Percentiles rank a stretch among this genome's conserved stretches.
Conservation (phyloP, 2,797 vertebrate genomes). For the Neostethus bicornis region DNA sequence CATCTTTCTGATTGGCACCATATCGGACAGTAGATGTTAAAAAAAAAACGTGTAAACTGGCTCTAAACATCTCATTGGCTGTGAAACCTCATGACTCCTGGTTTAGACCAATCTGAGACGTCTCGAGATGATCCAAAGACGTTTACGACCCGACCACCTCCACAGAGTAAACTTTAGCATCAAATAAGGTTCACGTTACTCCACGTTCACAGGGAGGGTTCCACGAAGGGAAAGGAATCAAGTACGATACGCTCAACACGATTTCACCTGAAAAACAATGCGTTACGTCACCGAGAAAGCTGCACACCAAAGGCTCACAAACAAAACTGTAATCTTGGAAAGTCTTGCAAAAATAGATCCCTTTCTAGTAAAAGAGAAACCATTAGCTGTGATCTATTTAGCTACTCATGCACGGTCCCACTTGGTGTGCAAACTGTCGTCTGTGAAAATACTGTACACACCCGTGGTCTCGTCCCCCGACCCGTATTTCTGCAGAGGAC, state of each 20-base stretch:
- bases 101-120: slow-evolving; percentile 35
- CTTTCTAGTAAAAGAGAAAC: slow-evolving; percentile 68
- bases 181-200: slow-evolving; percentile 71
- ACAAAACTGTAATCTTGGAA: slow-evolving; percentile 63
- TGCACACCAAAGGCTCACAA: slow-evolving; percentile 74
- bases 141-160: slow-evolving; percentile 65
- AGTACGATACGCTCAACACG: slow-evolving; percentile 72
- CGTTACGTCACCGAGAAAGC: slow-evolving; percentile 69
- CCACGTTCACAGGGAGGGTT: slow-evolving; percentile 75
- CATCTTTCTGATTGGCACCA: no score
- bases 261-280: slow-evolving; percentile 75
- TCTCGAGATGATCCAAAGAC: slow-evolving; percentile 69
- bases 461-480: slow-evolving; percentile 36
- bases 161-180: slow-evolving; percentile 63
- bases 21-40: no score
- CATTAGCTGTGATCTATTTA: slow-evolving; percentile 49
- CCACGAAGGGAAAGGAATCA: slow-evolving; percentile 70
- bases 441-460: slow-evolving; percentile 52
- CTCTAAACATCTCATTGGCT: no score
- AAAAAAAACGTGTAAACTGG: no score
- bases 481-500: slow-evolving; percentile 54
- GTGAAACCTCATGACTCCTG: slow-evolving; percentile 19
- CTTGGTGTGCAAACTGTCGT: slow-evolving; percentile 41
- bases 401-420: slow-evolving; percentile 65
- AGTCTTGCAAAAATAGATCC: slow-evolving; percentile 78